Conservation (phyloP, 2,888 invertebrate genomes). For the Pollenia griseotomentosa region DNA sequence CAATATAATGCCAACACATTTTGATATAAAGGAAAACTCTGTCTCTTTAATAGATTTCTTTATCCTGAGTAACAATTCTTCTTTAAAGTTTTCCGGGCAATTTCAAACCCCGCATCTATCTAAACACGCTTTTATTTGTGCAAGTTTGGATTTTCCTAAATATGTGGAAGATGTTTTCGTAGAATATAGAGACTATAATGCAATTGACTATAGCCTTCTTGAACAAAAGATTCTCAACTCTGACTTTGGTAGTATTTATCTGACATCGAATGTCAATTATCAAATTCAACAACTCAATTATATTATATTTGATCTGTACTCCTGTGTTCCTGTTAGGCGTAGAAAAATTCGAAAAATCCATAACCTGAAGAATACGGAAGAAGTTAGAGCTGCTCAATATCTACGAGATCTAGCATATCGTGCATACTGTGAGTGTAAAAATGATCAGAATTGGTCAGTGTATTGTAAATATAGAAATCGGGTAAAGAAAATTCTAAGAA, state of each 20-base stretch:
- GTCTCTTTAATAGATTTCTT: conserved; percentile 10
- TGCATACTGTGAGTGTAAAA: neutral
- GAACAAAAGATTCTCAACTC: too few species aligned
- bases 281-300: too few species aligned
- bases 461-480: conserved; percentile 5
- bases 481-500: neutral
- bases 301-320: too few species aligned
- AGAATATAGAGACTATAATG: too few species aligned
- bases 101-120: conserved; percentile 8
- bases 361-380: too few species aligned
- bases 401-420: neutral
- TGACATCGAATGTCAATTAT: too few species aligned
- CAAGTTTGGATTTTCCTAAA: neutral
- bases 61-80: neutral
- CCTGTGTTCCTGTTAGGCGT: neutral
- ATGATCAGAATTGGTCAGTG: neutral
- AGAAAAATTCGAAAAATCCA: neutral
- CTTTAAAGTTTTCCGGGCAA: neutral
- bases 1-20: conserved; percentile 14
- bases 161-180: neutral
- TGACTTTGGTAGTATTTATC: too few species aligned
- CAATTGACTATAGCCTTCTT: too few species aligned
- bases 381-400: neutral
- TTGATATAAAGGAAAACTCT: neutral
- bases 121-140: conserved; percentile 8